Evolutionary conservation across 2,797 vertebrate species (phyloP).

Genomic region (Schizothorax lantsangensis): DNA sequence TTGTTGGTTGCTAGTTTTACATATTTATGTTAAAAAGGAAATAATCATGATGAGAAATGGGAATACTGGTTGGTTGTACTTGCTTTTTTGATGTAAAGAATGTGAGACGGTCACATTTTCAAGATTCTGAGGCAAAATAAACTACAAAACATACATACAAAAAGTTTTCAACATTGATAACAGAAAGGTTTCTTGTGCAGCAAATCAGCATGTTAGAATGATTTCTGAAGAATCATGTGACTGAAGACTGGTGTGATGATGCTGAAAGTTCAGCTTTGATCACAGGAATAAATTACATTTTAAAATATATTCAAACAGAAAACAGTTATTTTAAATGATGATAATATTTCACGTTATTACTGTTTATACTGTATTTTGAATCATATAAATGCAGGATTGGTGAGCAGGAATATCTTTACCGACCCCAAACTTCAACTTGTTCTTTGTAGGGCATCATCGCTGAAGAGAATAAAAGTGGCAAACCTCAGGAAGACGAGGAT

Average conservation of each 20-base stretch:
- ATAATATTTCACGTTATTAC: neutral
- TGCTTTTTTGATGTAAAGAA: too few relatives aligned
- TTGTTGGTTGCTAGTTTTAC: neutral
- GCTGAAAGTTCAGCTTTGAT: neutral
- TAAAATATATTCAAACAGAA: neutral
- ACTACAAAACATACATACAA: too few relatives aligned
- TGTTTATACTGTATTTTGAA: neutral
- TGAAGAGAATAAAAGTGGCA: constrained; percentile 91
- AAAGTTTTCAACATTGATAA: too few relatives aligned
- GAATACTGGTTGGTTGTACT: too few relatives aligned
- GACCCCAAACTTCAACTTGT: neutral
- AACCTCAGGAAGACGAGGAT: constrained; percentile 88
- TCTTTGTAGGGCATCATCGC: constrained; percentile 90
- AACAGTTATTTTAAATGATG: neutral
- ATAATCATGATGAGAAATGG: too few relatives aligned
- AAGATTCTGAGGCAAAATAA: too few relatives aligned
- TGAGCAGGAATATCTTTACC: neutral
- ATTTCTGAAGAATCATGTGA: neutral
- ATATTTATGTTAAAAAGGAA: too few relatives aligned
- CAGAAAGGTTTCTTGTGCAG: too few relatives aligned
- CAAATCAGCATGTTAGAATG: too few relatives aligned
- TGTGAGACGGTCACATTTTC: too few relatives aligned
- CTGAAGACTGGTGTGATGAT: neutral
- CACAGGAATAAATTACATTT: neutral
- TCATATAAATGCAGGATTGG: neutral